Evolutionary conservation across 2,797 vertebrate species (phyloP).

Genomic region (Argya squamiceps): DNA sequence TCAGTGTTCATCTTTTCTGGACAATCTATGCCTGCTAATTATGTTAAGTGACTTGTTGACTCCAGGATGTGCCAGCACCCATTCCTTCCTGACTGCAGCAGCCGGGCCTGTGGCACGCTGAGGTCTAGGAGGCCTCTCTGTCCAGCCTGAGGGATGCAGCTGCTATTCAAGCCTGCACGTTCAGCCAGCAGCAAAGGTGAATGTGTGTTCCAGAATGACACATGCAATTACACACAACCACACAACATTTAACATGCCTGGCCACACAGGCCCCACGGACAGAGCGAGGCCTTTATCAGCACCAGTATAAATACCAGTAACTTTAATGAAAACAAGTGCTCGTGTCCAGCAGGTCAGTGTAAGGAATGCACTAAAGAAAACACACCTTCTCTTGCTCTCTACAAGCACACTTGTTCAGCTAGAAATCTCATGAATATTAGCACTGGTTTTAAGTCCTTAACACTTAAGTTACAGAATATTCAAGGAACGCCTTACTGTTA

Average conservation of each 20-base stretch:
- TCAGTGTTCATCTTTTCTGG: neutral
- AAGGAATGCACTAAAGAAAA: neutral
- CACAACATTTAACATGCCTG: accelerated
- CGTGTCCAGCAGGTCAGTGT: neutral
- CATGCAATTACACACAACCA: accelerated
- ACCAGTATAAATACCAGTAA: accelerated
- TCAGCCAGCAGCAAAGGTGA: neutral
- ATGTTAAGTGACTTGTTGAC: accelerated
- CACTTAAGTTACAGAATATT: neutral
- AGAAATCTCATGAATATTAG: neutral
- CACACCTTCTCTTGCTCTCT: neutral
- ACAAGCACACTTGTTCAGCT: neutral
- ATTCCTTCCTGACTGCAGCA: neutral
- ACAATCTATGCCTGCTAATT: neutral
- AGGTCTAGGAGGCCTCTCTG: accelerated
- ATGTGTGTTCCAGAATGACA: neutral
- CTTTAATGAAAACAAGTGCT: too few relatives aligned
- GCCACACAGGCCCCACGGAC: neutral
- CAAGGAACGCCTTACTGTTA: neutral
- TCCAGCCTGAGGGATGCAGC: neutral
- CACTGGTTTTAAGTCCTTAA: neutral
- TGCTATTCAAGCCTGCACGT: neutral
- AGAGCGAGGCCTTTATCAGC: neutral
- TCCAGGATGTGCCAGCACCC: neutral
- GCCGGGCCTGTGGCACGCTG: accelerated